These are phyloP conservation scores for Dendrolimus kikuchii DNA, from an alignment of 1,140 invertebrate species.

Conservation along the genomic window DNA sequence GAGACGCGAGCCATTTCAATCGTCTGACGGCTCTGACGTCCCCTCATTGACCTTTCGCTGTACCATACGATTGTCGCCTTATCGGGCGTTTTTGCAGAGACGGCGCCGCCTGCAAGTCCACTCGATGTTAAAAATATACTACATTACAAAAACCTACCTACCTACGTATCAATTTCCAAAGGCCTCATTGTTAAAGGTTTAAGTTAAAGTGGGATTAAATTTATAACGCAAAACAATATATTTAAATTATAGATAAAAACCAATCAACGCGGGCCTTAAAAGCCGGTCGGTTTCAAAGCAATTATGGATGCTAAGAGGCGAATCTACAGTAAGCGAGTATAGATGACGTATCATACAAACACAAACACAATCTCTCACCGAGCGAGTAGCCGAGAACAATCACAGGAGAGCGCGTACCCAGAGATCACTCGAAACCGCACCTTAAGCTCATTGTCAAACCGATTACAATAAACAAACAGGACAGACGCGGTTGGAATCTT, in stretches of 20 bases:
- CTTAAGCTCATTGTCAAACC: slow-evolving; percentile 72
- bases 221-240: not conserved
- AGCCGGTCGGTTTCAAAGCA: slow-evolving; percentile 56
- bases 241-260: slow-evolving; percentile 3
- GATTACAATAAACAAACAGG: slow-evolving; percentile 72
- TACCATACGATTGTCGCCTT: slow-evolving; percentile 51
- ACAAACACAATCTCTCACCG: slow-evolving; percentile 49
- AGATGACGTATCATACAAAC: slow-evolving; percentile 68
- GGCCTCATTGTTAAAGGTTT: no score
- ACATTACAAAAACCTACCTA: no score
- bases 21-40: slow-evolving; percentile 53
- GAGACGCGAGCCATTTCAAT: slow-evolving; percentile 29
- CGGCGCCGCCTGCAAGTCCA: no score
- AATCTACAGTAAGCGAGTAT: slow-evolving; percentile 66
- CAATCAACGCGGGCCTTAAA: slow-evolving; percentile 59
- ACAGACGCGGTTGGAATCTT: slow-evolving; percentile 71
- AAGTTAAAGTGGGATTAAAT: no score
- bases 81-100: slow-evolving; percentile 29
- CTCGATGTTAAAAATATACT: no score
- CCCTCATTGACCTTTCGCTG: slow-evolving; percentile 68
- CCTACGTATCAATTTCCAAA: no score
- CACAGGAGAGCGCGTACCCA: slow-evolving; percentile 49
- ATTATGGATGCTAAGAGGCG: slow-evolving; percentile 65
- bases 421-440: slow-evolving; percentile 71
- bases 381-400: slow-evolving; percentile 62